Evolutionary conservation across 1,140 invertebrate genomes (phyloP).

Genomic region (Drosophila tsacasi): DNA sequence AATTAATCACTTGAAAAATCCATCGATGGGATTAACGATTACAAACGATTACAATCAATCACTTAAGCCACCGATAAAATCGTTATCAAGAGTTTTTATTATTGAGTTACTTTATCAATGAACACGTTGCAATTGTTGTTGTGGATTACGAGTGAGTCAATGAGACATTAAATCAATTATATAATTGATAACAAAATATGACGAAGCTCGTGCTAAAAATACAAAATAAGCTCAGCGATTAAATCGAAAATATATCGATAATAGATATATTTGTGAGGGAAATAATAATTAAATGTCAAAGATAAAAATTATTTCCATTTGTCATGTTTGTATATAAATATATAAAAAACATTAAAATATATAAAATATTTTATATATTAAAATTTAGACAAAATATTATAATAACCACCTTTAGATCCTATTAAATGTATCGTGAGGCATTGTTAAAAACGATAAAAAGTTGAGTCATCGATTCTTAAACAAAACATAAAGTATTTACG

Average conservation of each 20-base stretch:
- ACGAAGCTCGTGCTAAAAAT: neutral
- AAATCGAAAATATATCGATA: too few species aligned
- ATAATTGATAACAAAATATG: conserved; percentile 5
- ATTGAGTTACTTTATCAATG: conserved; percentile 14
- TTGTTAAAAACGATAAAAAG: too few species aligned
- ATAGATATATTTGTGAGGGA: too few species aligned
- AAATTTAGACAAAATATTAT: too few species aligned
- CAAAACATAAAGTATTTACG: too few species aligned
- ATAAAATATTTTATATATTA: too few species aligned
- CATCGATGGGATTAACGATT: conserved; percentile 15
- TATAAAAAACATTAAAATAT: too few species aligned
- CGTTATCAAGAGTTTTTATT: neutral
- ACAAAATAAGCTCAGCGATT: neutral
- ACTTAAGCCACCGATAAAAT: conserved; percentile 3
- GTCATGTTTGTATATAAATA: neutral
- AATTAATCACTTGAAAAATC: conserved; percentile 19
- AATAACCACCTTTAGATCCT: too few species aligned
- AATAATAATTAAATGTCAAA: neutral
- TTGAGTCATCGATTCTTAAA: too few species aligned
- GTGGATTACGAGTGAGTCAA: neutral
- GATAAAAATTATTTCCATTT: neutral
- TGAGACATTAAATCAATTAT: conserved; percentile 3
- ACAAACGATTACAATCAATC: conserved; percentile 14
- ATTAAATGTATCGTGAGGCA: too few species aligned
- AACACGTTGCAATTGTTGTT: conserved; percentile 9